A percentile compares a stretch with the other conserved stretches of the same genome.
Conservation (phyloP, 1,140 invertebrate species). For the Heliconius hewitsoni region DNA sequence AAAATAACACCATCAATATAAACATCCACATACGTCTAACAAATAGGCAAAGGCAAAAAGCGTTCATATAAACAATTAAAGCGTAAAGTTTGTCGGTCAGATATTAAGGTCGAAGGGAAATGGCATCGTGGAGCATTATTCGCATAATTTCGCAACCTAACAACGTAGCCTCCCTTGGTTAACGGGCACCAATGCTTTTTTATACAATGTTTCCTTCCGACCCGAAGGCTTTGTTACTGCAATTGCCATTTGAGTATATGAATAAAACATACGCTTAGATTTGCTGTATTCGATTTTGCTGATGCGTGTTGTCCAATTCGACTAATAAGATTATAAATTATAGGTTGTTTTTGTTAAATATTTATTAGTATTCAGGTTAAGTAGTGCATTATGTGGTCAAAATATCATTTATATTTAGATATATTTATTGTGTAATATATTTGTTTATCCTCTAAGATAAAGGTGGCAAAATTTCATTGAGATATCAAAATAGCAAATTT, state of each 20-base stretch:
- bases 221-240: constrained; percentile 51
- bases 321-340: constrained; percentile 30
- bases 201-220: constrained; percentile 51
- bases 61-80: constrained; percentile 38
- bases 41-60: constrained; percentile 25
- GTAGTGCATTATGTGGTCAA: too few relatives aligned
- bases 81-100: constrained; percentile 39
- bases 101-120: constrained; percentile 53
- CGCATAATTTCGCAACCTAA: constrained; percentile 54
- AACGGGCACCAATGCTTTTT: constrained; percentile 55
- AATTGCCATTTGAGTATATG: constrained; percentile 54
- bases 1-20: background rate
- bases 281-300: constrained; percentile 39
- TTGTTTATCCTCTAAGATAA: too few relatives aligned
- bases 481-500: too few relatives aligned
- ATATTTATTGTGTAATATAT: background rate
- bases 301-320: constrained; percentile 33
- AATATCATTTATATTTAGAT: background rate
- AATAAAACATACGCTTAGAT: constrained; percentile 61
- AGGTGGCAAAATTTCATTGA: too few relatives aligned
- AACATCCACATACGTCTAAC: background rate
- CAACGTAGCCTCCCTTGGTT: constrained; percentile 50
- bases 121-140: constrained; percentile 46
- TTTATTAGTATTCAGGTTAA: background rate
- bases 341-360: constrained; percentile 19